phyloP scores from a whole-genome alignment of 2,888 invertebrate genomes.

The Stramonita haemastoma region DNA sequence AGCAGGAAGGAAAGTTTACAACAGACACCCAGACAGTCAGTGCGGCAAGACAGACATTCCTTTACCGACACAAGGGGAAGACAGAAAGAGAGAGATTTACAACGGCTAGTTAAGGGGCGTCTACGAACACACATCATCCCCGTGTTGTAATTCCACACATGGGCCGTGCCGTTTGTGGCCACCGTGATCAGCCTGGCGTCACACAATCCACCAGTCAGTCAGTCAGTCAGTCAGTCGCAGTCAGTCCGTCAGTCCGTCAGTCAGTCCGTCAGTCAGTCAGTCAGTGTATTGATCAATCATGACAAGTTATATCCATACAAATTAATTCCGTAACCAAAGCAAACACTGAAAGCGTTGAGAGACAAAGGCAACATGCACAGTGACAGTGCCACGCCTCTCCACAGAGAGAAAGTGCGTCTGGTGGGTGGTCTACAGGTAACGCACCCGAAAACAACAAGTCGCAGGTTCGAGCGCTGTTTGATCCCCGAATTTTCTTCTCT shows the following conservation, averaged over 20 bases:
- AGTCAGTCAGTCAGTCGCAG: not conserved
- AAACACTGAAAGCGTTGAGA: too few relatives aligned
- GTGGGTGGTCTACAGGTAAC: too few relatives aligned
- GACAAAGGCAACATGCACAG: too few relatives aligned
- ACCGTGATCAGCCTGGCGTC: conserved; percentile 35
- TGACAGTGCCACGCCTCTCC: too few relatives aligned
- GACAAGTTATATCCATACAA: not conserved
- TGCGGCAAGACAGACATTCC: not conserved
- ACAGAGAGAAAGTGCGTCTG: too few relatives aligned
- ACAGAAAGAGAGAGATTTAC: not conserved
- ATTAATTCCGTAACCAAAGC: too few relatives aligned
- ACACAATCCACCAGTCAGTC: not conserved
- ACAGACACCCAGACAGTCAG: too few relatives aligned
- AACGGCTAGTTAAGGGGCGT: not conserved
- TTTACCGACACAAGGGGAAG: not conserved
- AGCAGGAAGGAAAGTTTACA: too few relatives aligned
- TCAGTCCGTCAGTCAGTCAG: not conserved
- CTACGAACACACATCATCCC: conserved; percentile 5
- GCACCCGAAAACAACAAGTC: too few relatives aligned
- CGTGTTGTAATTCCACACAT: conserved; percentile 37
- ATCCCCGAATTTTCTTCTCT: too few relatives aligned
- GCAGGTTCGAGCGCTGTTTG: too few relatives aligned
- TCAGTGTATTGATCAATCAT: not conserved
- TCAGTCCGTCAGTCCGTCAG: not conserved
- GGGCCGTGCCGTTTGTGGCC: conserved; percentile 24